These are phyloP conservation scores for Dascillus cervinus DNA, from an alignment of 2,888 invertebrate species.

Conservation along the genomic window DNA sequence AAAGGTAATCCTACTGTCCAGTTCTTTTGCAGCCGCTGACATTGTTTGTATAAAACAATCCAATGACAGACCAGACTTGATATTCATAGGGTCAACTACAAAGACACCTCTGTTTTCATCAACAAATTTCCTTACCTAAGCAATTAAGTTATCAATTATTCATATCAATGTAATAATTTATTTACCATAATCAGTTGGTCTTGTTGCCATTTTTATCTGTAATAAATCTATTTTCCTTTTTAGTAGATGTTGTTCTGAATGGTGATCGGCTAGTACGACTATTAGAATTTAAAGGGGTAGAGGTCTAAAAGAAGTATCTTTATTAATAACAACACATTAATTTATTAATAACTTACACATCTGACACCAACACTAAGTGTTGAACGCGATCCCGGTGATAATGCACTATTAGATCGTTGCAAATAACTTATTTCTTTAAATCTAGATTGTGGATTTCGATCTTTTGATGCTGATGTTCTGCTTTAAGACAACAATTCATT, in stretches of 20 bases:
- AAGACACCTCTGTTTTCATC: background rate
- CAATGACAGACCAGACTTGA: conserved; percentile 11
- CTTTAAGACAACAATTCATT: no score
- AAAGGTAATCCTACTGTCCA: conserved; percentile 10
- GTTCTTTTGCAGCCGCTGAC: conserved; percentile 3
- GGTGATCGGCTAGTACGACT: conserved; percentile 5
- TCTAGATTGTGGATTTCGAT: no score
- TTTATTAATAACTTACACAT: no score
- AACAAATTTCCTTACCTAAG: conserved; percentile 9
- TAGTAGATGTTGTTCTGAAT: conserved; percentile 4
- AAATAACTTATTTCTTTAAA: no score
- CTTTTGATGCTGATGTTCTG: no score
- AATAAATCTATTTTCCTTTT: conserved; percentile 10
- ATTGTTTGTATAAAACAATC: conserved; percentile 9
- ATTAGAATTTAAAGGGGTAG: conserved; percentile 3
- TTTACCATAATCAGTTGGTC: conserved; percentile 10
- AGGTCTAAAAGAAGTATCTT: conserved; percentile 3
- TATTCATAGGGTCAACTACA: conserved; percentile 1
- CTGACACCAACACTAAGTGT: no score
- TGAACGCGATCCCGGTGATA: no score
- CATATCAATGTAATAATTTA: background rate
- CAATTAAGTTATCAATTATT: background rate
- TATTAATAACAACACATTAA: no score
- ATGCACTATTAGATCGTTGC: no score
- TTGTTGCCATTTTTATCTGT: conserved; percentile 12